Base-by-base conservation (phyloP, 1,140 invertebrate genomes). In the Hetaerina americana region DNA sequence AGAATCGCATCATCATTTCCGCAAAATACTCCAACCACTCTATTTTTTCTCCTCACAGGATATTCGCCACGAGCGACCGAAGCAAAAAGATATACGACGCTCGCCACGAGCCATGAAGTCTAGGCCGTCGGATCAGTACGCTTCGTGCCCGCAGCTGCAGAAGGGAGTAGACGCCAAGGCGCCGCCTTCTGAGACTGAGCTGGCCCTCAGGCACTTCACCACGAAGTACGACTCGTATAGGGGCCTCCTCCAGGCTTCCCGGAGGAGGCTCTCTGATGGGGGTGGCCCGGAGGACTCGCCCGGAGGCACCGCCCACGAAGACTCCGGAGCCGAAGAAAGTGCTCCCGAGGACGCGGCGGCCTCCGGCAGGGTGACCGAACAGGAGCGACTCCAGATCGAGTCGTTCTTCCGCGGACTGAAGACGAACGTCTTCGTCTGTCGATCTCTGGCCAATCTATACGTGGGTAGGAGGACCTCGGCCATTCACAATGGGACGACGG, bases 401-500 rank as follows among this genome's bases (percentile, higher is more conserved):
- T 87, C 88, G 66, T 92, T 92, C 77, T 92, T 92, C 76, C 84
- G 86, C 27, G 91, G 91, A 57, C 84, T 93, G 70, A 91, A 91
- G 77, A 91, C 91, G 0, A 87, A 90, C 79, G 88, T 94, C 26
- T 90, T 84, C 78, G 92, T 94, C 0, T 91, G 91, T 75, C 85
- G 87, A 28, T 92, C 91, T 18, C 78, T 94, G 76, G 91, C 91
- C 22, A 94, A 93, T 80, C 79, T 95, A 40, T 94, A 90, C 76
- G 85, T 88, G 72, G 86, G 87, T 66, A 85, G 82, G 28, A 82
- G 84, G 29, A 74, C 77, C 0, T 75, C 71, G 8, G 80, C 84
- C 28, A 81, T 82, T 57, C 84, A 87, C 5, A 69, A 66, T 70
- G 66, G 24, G 73, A n/a, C n/a, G n/a, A n/a, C n/a, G n/a, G 75